Conservation (phyloP, 1,140 invertebrate genomes). For the Leptinotarsa texana region DNA sequence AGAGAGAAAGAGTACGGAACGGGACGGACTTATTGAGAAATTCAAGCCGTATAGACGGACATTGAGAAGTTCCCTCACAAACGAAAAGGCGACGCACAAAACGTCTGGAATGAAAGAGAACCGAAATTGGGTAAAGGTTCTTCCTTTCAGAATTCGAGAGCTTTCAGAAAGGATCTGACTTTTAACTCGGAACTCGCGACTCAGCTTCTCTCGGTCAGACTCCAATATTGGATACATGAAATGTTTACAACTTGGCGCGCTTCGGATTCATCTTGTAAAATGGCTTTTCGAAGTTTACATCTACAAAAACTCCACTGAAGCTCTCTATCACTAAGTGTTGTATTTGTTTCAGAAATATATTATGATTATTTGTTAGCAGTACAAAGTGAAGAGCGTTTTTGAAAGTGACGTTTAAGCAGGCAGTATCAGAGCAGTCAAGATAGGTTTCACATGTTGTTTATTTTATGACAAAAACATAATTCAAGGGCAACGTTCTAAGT, state of each 20-base stretch:
- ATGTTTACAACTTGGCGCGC: slow-evolving; percentile 36
- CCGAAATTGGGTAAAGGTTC: slow-evolving; percentile 36
- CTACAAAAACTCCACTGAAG: slow-evolving; percentile 27
- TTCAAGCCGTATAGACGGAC: slow-evolving; percentile 35
- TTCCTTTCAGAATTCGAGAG: slow-evolving; percentile 23
- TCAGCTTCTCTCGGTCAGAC: slow-evolving; percentile 24
- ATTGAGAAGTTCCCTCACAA: slow-evolving; percentile 30
- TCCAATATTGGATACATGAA: slow-evolving; percentile 38
- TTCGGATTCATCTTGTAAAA: slow-evolving; percentile 34
- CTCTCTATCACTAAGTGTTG: no score
- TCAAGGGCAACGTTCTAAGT: no score
- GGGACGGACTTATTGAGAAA: slow-evolving; percentile 33
- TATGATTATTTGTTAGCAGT: no score
- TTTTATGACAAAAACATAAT: no score
- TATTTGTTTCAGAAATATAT: no score
- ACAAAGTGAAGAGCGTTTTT: no score
- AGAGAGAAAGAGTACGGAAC: slow-evolving; percentile 11
- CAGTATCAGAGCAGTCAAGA: no score
- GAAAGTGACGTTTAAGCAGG: no score
- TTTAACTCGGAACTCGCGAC: slow-evolving; percentile 23
- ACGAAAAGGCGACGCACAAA: slow-evolving; percentile 17
- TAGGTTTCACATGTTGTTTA: no score
- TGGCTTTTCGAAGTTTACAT: slow-evolving; percentile 33
- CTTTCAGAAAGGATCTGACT: slow-evolving; percentile 15
- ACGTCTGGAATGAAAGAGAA: slow-evolving; percentile 23